Evolutionary conservation across 37 sponge, comb jelly and placozoan genomes (phyloP), one percentile per base, ranked within the genome.

Genomic region (Chondrilla cf. caribensis): DNA sequence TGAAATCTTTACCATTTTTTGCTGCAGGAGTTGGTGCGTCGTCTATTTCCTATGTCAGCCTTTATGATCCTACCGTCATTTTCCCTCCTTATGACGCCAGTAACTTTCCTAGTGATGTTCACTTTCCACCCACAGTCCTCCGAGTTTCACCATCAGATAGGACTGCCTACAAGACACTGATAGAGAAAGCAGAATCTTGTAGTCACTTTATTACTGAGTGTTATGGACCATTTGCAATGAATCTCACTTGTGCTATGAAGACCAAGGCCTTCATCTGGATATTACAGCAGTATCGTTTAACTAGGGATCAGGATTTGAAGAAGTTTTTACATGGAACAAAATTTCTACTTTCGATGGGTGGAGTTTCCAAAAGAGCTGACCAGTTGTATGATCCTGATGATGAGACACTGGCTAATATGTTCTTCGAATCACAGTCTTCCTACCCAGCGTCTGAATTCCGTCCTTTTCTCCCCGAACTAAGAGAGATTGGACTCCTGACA

Each of bases 71-170:
- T 64, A 42, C 19, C 14, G 37, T 17, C 26, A 60, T 78, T 26
- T 31, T 84, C 29, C 78, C 67, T 25, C 65, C 75, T 58, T n/a
- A 24, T 9, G 38, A 39, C 1, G 0, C 78, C 15, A 3, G 36
- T 54, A 59, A 59, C 3, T 55, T 86, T 2, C 18, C 39, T 6
- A 19, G 31, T 22, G 0, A 32, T 1, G 18, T 80, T 43, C 60
- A 70, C n/a, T 86, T 62, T 57, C 86, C 86, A 39, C 18, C 73
- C 19, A 57, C 70, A 72, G 58, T 80, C 60, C 66, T 86, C n/a
- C 2, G 39, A 43, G 37, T 59, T 26, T 6, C 25, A 26, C 25
- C 28, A 18, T 22, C 54, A 19, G 80, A 73, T 24, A 2, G 11
- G 21, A 32, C 7, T 19, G 68, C 67, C 18, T 43, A 41, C 37